Evolutionary conservation across 2,797 vertebrate genomes (phyloP).

Genomic region (Hirundo rustica): DNA sequence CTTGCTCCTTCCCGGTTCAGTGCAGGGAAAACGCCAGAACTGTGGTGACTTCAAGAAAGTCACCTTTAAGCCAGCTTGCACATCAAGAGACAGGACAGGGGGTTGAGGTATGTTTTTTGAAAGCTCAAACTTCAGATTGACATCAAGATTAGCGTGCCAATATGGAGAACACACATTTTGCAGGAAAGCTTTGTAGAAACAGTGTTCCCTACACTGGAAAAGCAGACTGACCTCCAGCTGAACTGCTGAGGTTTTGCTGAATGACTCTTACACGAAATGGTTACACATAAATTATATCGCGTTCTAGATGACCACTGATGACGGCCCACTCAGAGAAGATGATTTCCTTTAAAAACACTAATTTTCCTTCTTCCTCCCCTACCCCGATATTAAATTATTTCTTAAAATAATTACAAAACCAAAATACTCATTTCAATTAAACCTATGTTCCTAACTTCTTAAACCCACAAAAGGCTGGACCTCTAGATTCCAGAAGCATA

Average conservation of each 20-base stretch:
- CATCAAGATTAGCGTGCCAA: not conserved
- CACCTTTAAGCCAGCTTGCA: not conserved
- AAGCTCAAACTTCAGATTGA: not conserved
- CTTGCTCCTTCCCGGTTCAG: not conserved
- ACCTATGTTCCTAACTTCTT: not conserved
- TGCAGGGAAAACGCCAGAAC: not conserved
- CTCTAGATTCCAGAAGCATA: conserved; percentile 16
- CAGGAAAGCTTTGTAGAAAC: not conserved
- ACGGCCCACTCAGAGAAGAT: not conserved
- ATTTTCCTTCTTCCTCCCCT: not conserved
- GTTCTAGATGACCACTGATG: not conserved
- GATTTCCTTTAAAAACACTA: not conserved
- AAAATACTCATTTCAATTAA: not conserved
- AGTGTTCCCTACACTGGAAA: not conserved
- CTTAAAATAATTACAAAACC: conserved; percentile 24
- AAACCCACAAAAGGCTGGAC: conserved; percentile 30
- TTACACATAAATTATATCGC: not conserved
- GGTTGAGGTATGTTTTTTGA: fast-evolving
- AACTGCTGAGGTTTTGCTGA: conserved; percentile 2
- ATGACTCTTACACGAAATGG: not conserved
- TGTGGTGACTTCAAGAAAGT: not conserved
- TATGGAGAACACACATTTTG: not conserved
- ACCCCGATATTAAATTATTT: not conserved
- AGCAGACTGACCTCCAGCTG: conserved; percentile 7
- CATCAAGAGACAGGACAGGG: not conserved